Base-by-base conservation (phyloP, 2,113 vertebrate species). In the Lonchura striata region DNA sequence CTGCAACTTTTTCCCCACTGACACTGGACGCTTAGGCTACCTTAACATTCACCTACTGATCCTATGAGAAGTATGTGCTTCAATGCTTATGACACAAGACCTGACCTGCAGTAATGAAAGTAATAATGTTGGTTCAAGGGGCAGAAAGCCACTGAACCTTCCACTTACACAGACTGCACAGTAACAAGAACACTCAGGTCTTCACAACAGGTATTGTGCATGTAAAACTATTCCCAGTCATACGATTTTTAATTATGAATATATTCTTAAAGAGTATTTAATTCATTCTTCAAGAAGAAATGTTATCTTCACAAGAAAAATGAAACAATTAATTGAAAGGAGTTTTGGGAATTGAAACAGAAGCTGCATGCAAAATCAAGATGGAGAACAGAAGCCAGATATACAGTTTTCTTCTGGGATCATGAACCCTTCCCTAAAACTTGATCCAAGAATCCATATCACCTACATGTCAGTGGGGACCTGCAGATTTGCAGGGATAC, bases 381-480 rank as follows among this genome's bases (percentile, higher is more conserved):
- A 72, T 8, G 9, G 50, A 85, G 82, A 92, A 72, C 54, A 91
- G 91, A 91, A 89, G 54, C 42, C 54, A 93, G 63, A 76, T 70
- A 88, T 0, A 59, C 66, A 89, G 72, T 91, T 95, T 92, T 79
- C 78, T 92, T 92, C 42, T 77, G 42, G 35, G 90, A 97, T 86
- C 52, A 77, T 52, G 90, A 95, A 85, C 66, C 66, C 22, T 90
- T 95, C 14, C 42, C 24, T 65, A 78, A 25, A 96, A 93, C 85
- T 90, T 82, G 66, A 85, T 94, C 84, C 93, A 95, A 94, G 39
- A 93, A 80, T 80, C 91, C 50, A 4, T 94, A 85, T 91, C 88
- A 94, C 95, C 94, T 95, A 79, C 68, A 77, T 77, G 85, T 90
- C 71, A 70, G n/a, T 28, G 47, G 39, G 63, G 82, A 83, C 86